Conservation (phyloP, 2,113 vertebrate species). For the cattle (Bos taurus) region DNA sequence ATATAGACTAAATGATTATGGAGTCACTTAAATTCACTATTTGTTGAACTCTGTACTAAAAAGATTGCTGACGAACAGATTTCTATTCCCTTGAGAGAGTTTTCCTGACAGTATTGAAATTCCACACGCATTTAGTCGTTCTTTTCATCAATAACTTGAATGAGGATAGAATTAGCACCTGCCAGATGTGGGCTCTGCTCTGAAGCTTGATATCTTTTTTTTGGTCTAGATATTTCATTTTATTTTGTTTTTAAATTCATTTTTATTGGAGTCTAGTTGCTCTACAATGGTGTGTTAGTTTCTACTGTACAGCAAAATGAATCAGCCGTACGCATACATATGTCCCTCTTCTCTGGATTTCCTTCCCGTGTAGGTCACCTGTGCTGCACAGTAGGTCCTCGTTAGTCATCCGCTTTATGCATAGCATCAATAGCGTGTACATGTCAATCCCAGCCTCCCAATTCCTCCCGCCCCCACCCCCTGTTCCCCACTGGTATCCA, state of each 20-base stretch:
- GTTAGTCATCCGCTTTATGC: accelerated
- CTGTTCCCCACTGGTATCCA: not conserved
- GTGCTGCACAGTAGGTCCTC: not conserved
- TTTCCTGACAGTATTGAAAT: not conserved
- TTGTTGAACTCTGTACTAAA: not conserved
- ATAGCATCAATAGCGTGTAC: accelerated
- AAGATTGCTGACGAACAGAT: not conserved
- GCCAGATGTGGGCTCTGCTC: not conserved
- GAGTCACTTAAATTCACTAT: not conserved
- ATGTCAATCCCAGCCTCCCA: not conserved
- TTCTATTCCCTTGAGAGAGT: no score
- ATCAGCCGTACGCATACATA: accelerated
- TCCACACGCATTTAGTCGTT: not conserved
- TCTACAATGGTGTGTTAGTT: accelerated
- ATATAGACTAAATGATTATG: no score
- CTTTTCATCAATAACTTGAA: not conserved
- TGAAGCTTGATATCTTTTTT: not conserved
- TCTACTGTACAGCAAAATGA: not conserved
- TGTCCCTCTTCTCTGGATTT: not conserved
- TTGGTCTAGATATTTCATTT: not conserved
- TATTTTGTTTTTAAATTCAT: not conserved
- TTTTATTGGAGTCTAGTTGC: not conserved
- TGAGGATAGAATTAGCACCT: not conserved
- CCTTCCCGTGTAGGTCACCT: not conserved
- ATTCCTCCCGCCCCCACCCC: not conserved